Evolutionary conservation across 2,113 vertebrate species (phyloP).

Genomic region (Aphelocoma coerulescens): DNA sequence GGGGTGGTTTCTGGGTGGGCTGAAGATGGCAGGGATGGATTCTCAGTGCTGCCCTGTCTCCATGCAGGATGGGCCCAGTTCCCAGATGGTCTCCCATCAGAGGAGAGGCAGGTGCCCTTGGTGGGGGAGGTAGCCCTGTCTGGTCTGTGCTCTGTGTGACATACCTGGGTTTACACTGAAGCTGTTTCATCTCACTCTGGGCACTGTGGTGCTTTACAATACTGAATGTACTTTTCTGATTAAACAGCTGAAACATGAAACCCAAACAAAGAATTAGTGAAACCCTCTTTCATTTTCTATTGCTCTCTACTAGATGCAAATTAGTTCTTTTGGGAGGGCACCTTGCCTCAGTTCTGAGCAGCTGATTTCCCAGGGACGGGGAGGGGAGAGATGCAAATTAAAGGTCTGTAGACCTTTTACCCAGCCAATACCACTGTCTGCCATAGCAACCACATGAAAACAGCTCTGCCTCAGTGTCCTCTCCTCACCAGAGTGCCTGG

Average conservation of each 20-base stretch:
- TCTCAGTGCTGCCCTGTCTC: neutral
- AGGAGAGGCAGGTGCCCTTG: neutral
- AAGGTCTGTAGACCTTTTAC: neutral
- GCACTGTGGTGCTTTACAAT: neutral
- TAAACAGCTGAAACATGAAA: neutral
- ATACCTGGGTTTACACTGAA: neutral
- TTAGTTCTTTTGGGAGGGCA: neutral
- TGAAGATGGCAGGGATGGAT: neutral
- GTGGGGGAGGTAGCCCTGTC: neutral
- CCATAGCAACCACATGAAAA: neutral
- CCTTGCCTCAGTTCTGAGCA: neutral
- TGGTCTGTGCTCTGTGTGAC: neutral
- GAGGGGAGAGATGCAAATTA: neutral
- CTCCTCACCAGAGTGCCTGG: neutral
- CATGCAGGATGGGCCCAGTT: neutral
- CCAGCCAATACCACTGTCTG: neutral
- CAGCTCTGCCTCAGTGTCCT: neutral
- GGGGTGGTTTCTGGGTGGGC: neutral
- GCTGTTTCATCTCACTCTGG: neutral
- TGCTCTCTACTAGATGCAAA: neutral
- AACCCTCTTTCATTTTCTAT: neutral
- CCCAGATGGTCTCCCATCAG: neutral
- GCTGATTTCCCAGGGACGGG: rapidly evolving
- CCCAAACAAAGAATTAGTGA: neutral
- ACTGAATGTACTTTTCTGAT: neutral